phyloP scores from a whole-genome alignment of 1,140 invertebrate genomes.

The Drosophila kohkoa region DNA sequence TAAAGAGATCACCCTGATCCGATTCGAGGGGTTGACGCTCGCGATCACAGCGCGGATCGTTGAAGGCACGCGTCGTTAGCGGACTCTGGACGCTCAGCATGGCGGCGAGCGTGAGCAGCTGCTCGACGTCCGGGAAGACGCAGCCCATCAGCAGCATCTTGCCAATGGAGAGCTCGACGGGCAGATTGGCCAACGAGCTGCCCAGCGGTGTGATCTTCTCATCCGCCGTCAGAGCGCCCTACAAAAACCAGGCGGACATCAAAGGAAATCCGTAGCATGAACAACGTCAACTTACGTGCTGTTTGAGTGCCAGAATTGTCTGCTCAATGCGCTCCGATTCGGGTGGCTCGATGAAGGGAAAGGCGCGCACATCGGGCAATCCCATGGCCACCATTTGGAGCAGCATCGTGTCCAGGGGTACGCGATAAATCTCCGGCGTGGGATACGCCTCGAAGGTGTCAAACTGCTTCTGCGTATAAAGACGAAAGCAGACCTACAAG shows the following conservation, averaged over 20 bases:
- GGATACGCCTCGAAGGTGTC: constrained; percentile 91
- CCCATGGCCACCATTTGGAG: constrained; percentile 98
- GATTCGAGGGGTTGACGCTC: constrained; percentile 65
- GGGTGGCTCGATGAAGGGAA: constrained; percentile 98
- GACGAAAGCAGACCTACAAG: constrained; percentile 88
- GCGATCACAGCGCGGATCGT: constrained; percentile 92
- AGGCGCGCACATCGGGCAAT: constrained; percentile 94
- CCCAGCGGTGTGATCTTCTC: constrained; percentile 96
- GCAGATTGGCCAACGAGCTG: constrained; percentile 93
- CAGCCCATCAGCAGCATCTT: constrained; percentile 98
- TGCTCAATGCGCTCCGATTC: constrained; percentile 93
- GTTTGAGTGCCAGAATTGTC: constrained; percentile 93
- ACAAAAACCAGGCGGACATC: constrained; percentile 14
- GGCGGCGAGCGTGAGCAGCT: constrained; percentile 96
- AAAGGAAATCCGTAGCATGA: neutral
- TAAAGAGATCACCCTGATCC: constrained; percentile 96
- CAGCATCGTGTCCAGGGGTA: constrained; percentile 96
- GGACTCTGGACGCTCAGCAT: constrained; percentile 97
- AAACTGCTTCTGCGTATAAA: constrained; percentile 93
- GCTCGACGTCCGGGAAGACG: constrained; percentile 95
- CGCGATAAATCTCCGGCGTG: constrained; percentile 96
- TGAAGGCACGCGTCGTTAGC: constrained; percentile 95
- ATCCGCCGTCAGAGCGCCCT: constrained; percentile 93
- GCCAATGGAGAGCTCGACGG: constrained; percentile 97
- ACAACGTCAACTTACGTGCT: constrained; percentile 88